phyloP scores from a whole-genome alignment of 2,797 vertebrate genomes.

The Pseudopleuronectes americanus region DNA sequence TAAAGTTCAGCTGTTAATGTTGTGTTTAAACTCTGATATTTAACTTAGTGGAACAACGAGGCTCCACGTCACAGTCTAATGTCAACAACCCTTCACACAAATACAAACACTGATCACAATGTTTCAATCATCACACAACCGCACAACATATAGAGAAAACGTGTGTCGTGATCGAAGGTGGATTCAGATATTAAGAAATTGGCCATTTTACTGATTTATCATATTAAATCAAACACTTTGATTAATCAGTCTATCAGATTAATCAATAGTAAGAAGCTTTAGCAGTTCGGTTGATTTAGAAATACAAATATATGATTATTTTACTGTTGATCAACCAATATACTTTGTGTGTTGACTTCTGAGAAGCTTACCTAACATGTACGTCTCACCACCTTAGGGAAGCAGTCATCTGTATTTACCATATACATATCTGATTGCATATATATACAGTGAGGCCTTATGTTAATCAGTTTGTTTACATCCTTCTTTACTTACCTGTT shows the following conservation, averaged over 20 bases:
- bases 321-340: background rate
- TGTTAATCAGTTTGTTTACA: background rate
- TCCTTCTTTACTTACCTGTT: background rate
- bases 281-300: background rate
- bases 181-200: too few species aligned
- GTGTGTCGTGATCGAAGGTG: background rate
- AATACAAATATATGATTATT: background rate
- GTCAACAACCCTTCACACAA: background rate
- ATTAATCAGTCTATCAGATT: background rate
- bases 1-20: background rate
- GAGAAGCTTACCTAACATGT: too few species aligned
- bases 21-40: background rate
- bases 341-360: too few species aligned
- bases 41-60: background rate
- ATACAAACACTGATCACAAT: too few species aligned
- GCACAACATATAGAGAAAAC: too few species aligned
- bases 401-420: too few species aligned
- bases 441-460: background rate
- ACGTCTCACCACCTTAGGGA: too few species aligned
- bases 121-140: background rate
- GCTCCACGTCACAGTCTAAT: background rate
- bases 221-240: too few species aligned
- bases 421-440: background rate
- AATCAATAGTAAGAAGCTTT: background rate
- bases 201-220: too few species aligned